These are phyloP conservation scores for Prosapia bicincta DNA, from an alignment of 2,888 invertebrate genomes.

Conservation along the genomic window DNA sequence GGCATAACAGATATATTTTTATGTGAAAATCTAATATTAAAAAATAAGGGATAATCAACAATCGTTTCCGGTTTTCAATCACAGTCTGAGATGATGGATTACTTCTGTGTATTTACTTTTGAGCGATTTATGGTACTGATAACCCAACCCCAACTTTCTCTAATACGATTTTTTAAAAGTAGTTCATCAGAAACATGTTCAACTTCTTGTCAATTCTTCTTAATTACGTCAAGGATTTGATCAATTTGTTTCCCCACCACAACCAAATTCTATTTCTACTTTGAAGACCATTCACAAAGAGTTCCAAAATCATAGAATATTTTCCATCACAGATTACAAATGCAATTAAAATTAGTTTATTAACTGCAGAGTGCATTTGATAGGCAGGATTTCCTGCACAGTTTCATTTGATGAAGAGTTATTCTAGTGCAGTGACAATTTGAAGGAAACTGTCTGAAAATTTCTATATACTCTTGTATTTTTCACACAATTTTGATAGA, in stretches of 20 bases:
- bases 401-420: conserved; percentile 8
- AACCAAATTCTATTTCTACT: conserved; percentile 6
- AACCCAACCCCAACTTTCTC: not conserved
- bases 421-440: conserved; percentile 12
- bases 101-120: conserved; percentile 5
- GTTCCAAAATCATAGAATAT: not conserved
- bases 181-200: not conserved
- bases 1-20: not conserved
- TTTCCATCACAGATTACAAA: not conserved
- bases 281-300: not conserved
- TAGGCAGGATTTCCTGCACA: conserved; percentile 9
- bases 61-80: not conserved
- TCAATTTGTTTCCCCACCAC: not conserved
- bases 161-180: not conserved
- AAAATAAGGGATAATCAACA: not conserved
- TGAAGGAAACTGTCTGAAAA: conserved; percentile 11
- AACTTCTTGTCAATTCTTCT: not conserved
- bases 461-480: conserved; percentile 12
- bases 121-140: not conserved
- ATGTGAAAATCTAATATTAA: too few relatives aligned
- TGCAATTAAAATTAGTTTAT: not conserved
- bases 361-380: conserved; percentile 4
- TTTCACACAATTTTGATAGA: conserved; percentile 15
- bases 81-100: conserved; percentile 6
- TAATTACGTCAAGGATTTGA: not conserved